These are phyloP conservation scores for Amphibalanus amphitrite DNA, from an alignment of 1,140 invertebrate genomes.

Conservation along the genomic window DNA sequence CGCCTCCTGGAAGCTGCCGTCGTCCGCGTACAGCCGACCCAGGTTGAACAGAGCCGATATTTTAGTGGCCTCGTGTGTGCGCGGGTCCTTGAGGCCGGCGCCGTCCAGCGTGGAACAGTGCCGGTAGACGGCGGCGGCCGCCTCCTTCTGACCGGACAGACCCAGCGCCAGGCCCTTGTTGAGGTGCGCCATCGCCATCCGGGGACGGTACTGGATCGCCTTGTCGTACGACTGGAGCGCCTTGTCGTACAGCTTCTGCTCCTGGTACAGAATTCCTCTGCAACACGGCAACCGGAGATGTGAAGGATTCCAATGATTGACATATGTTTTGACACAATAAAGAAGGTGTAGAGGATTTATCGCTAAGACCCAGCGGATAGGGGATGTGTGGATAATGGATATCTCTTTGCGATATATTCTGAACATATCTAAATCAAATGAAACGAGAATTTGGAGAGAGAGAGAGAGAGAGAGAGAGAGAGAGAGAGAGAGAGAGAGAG, in stretches of 20 bases:
- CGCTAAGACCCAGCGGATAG: too few species aligned
- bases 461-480: too few species aligned
- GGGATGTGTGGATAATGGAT: too few species aligned
- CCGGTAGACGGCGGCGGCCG: conserved; percentile 63
- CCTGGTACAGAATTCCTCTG: conserved; percentile 85
- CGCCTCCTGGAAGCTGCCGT: conserved; percentile 63
- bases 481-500: too few species aligned
- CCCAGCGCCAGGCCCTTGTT: conserved; percentile 78
- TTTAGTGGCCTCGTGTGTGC: conserved; percentile 71
- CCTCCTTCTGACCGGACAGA: conserved; percentile 55
- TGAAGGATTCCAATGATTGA: not conserved
- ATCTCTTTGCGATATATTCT: too few species aligned
- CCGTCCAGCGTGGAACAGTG: conserved; percentile 69
- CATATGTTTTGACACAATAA: too few species aligned
- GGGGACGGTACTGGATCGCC: conserved; percentile 83
- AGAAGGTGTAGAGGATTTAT: too few species aligned
- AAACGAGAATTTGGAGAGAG: too few species aligned
- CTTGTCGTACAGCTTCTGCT: conserved; percentile 67
- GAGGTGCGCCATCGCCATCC: conserved; percentile 90
- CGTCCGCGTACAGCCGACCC: conserved; percentile 71
- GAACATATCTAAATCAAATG: too few species aligned
- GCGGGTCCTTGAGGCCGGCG: conserved; percentile 66
- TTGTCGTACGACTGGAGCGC: conserved; percentile 79
- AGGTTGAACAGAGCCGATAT: conserved; percentile 81
- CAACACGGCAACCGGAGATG: conserved; percentile 27